These are phyloP conservation scores for Macaria notata DNA, from an alignment of 2,888 invertebrate species.

Conservation along the genomic window DNA sequence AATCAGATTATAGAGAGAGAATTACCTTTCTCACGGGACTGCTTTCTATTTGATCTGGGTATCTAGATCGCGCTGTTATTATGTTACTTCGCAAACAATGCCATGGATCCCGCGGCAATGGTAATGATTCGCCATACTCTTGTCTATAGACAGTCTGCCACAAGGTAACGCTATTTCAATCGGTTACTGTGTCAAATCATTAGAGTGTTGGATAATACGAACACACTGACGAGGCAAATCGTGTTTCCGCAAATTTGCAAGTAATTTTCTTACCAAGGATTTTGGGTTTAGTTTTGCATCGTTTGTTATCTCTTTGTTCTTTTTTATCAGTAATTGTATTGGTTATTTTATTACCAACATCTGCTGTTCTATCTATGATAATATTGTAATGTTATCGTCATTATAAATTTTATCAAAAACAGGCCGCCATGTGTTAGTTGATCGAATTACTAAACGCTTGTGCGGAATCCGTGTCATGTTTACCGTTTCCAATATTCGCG, in stretches of 20 bases:
- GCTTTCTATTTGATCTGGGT: constrained; percentile 65
- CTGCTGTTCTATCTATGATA: too few species aligned
- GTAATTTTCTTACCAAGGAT: constrained; percentile 15
- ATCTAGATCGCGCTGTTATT: constrained; percentile 64
- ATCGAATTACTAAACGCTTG: constrained; percentile 11
- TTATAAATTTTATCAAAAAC: constrained; percentile 11
- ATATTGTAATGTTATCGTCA: too few species aligned
- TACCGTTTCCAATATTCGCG: constrained; percentile 15
- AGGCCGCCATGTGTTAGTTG: constrained; percentile 14
- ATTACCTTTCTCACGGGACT: constrained; percentile 30
- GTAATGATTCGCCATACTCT: constrained; percentile 51
- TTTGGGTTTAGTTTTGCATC: too few species aligned
- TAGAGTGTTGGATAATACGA: constrained; percentile 12
- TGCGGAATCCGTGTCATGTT: constrained; percentile 17
- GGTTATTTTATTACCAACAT: too few species aligned
- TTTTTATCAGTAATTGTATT: too few species aligned
- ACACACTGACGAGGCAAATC: constrained; percentile 13
- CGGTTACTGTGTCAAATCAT: constrained; percentile 18
- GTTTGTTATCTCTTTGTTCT: too few species aligned
- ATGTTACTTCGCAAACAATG: constrained; percentile 57
- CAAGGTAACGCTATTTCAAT: constrained; percentile 33
- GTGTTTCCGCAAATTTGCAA: constrained; percentile 23
- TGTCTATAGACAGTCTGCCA: constrained; percentile 33
- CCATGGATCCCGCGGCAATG: constrained; percentile 52
- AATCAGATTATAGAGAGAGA: constrained; percentile 21